Conservation (phyloP, 2,888 invertebrate species). For the Ommatoiulus sabulosus region DNA sequence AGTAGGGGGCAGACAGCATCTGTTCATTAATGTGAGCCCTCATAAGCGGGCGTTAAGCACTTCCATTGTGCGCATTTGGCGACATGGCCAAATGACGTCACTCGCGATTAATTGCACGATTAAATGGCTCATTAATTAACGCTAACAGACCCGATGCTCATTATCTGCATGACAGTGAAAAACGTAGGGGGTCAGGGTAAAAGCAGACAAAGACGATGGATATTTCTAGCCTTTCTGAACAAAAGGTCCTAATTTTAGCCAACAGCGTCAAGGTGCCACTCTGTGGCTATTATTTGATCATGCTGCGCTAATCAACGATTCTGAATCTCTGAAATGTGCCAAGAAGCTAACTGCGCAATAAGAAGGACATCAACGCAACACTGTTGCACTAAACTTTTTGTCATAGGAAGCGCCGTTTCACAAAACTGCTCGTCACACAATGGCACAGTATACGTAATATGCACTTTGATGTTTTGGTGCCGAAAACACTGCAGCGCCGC, state of each 20-base stretch:
- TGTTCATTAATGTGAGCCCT: conserved; percentile 20
- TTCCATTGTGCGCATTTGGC: not conserved
- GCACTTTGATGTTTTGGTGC: no score
- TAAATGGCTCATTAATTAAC: not conserved
- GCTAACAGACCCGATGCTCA: not conserved
- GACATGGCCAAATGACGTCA: not conserved
- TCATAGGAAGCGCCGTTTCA: no score
- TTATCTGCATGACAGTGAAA: not conserved
- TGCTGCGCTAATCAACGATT: no score
- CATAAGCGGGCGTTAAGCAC: conserved; percentile 12
- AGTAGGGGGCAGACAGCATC: not conserved
- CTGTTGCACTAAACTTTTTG: no score
- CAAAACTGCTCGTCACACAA: no score
- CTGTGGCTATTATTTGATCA: not conserved
- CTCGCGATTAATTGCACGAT: not conserved
- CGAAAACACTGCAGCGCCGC: no score
- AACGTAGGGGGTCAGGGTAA: not conserved
- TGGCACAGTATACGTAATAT: no score
- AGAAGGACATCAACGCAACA: no score
- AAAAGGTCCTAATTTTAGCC: not conserved
- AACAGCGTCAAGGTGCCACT: not conserved
- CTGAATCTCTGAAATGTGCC: no score
- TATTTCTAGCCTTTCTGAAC: not conserved
- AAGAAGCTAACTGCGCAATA: no score
- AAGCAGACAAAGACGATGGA: not conserved